Base-by-base conservation (phyloP, 1,140 invertebrate genomes). In the Apocrypta bakeri region DNA sequence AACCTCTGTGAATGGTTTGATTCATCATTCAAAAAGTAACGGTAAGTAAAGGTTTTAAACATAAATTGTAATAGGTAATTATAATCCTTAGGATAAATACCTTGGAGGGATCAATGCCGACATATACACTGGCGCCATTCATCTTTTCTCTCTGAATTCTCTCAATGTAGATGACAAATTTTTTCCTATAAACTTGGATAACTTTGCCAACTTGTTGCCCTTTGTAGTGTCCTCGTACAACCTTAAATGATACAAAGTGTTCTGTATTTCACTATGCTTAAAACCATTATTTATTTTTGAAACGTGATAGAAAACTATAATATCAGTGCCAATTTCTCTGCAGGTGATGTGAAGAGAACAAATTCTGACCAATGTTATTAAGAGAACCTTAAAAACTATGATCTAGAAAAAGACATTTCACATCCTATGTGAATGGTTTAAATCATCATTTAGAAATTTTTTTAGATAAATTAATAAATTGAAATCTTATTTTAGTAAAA, bases 191-290 rank as follows among this genome's bases (percentile, higher is more conserved):
- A 11, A 97, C 96, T 91, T 99, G 98, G 24, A 99, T 97, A 78
- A 99, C 97, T 94, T 99, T 99, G 85, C 99, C 99, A 78, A 99
- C 97, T 93, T 99, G 98, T 92, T 99, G 98, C 64, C 98, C 98
- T 93, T 99, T 99, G 94, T 98, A 99, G 92, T 99, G 99, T 61
- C 99, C 99, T 83, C 98, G 94, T 68, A 99, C 97, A 89, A 99
- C 96, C 97, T 97, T 33, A 91, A 88, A 76, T 75, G 63, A 33
- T 27, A 42, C 64, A 33, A 61, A 63, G 61, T 24, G 12, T 14
- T 68, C n/a, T 69, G n/a, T 4, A 72, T 17, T 69, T 33, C 27
- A 21, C 21, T 56, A 2, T 17, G 21, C 7, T 48, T 56, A n/a
- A n/a, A 56, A 4, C 48, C n/a, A 56, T 56, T 4, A 56, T 3